Conservation (phyloP, 2,113 vertebrate species). For the Oceanodroma tethys region DNA sequence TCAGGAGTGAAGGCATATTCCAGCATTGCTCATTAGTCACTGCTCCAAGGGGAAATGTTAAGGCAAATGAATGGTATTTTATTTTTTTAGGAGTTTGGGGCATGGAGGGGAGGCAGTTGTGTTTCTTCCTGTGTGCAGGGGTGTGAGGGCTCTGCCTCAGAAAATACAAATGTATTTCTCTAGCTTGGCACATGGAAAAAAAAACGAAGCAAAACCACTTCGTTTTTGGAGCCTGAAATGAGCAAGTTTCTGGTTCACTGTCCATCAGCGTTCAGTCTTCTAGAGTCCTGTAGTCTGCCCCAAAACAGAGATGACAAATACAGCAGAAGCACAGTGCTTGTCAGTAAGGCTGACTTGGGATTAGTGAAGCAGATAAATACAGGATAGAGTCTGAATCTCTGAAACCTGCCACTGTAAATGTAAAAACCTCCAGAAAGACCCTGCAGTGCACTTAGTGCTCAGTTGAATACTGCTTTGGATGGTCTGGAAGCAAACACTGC, state of each 20-base stretch:
- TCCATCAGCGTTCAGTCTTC: background rate
- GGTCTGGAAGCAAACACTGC: background rate
- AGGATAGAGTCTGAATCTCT: background rate
- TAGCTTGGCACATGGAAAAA: background rate
- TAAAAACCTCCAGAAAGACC: background rate
- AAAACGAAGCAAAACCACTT: background rate
- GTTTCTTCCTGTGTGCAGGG: background rate
- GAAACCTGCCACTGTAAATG: background rate
- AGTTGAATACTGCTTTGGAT: background rate
- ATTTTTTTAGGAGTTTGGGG: background rate
- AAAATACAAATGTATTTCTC: background rate
- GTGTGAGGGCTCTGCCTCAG: background rate
- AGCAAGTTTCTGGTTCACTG: background rate
- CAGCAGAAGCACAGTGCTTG: background rate
- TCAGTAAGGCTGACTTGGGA: fast-evolving
- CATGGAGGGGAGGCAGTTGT: background rate
- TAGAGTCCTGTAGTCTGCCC: background rate
- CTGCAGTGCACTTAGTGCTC: background rate
- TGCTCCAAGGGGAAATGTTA: background rate
- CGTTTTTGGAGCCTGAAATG: background rate
- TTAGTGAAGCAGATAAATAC: background rate
- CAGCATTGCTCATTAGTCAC: background rate
- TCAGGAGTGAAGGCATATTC: background rate
- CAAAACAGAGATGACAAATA: background rate
- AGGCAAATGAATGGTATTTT: background rate